Evolutionary conservation across 2,888 invertebrate species (phyloP).

Genomic region (Seira musarum): DNA sequence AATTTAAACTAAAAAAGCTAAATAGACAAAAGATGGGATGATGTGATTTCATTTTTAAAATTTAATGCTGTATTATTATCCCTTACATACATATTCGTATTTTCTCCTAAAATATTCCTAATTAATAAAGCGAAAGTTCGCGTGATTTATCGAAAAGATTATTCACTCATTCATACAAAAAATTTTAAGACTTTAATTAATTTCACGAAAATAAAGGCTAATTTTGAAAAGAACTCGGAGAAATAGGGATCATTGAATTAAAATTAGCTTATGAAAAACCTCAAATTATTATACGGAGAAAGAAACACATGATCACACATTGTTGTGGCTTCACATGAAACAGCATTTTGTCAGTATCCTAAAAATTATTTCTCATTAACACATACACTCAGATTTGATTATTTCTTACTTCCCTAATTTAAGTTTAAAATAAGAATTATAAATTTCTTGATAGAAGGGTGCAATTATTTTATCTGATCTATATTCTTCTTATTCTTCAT

Average conservation of each 20-base stretch:
- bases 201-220: background rate
- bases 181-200: background rate
- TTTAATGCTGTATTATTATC: background rate
- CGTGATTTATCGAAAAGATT: background rate
- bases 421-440: background rate
- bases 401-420: background rate
- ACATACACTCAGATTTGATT: background rate
- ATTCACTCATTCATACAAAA: background rate
- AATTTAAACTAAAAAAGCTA: background rate
- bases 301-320: background rate
- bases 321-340: background rate
- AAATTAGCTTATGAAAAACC: too few relatives aligned
- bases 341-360: background rate
- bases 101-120: background rate
- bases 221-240: background rate
- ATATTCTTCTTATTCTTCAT: background rate
- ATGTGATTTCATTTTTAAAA: background rate
- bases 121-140: background rate
- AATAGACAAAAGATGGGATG: background rate
- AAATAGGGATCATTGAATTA: too few relatives aligned
- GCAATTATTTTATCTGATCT: background rate
- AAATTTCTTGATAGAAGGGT: background rate
- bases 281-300: background rate
- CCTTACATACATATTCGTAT: background rate
- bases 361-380: background rate